Conservation (phyloP, 1,140 invertebrate genomes). For the Venustaconcha ellipsiformis region DNA sequence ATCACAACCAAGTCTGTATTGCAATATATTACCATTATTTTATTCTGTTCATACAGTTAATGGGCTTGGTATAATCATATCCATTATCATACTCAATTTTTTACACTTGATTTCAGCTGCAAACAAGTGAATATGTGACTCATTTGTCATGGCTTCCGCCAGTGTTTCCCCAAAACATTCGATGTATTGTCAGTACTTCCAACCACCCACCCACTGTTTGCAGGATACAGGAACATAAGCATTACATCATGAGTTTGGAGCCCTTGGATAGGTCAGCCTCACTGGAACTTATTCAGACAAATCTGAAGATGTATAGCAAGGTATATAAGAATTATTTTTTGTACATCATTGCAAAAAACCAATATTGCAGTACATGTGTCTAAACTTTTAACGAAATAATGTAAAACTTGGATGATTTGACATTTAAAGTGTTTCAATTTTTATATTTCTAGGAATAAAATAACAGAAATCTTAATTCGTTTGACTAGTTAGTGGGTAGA, state of each 20-base stretch:
- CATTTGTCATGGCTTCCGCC: conserved; percentile 60
- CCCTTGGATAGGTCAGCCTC: conserved; percentile 35
- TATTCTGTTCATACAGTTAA: background rate
- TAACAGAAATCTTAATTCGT: no score
- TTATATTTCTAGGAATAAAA: no score
- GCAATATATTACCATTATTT: no score
- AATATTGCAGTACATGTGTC: background rate
- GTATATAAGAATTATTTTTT: conserved; percentile 22
- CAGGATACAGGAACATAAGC: conserved; percentile 43
- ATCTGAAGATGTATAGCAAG: conserved; percentile 55
- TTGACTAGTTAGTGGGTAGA: no score
- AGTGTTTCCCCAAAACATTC: conserved; percentile 45
- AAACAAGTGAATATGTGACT: background rate
- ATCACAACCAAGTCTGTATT: no score
- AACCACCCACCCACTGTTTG: conserved; percentile 43
- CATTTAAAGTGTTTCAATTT: no score
- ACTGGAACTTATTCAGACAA: conserved; percentile 34
- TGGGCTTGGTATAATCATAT: background rate
- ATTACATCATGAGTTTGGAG: conserved; percentile 36
- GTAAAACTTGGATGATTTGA: no score
- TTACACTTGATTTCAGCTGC: background rate
- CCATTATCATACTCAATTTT: background rate
- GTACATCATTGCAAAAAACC: background rate
- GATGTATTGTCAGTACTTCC: conserved; percentile 53
- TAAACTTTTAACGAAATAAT: background rate